phyloP scores from a whole-genome alignment of 2,888 invertebrate species.

The Lochmaea crataegi region DNA sequence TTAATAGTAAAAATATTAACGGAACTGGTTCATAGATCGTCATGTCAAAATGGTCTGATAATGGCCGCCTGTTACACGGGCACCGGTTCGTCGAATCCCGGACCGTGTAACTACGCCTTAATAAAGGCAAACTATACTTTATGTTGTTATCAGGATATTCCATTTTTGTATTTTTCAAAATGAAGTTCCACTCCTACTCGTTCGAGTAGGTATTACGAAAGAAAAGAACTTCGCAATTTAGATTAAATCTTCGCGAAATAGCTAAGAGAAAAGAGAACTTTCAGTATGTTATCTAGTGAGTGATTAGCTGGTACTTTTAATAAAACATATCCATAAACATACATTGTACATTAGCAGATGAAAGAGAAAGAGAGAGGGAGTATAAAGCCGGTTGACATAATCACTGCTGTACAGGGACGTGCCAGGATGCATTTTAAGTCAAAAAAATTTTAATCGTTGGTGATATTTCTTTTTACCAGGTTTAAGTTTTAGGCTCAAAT shows the following conservation, averaged over 20 bases:
- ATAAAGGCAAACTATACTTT: not conserved
- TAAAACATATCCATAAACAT: constrained; percentile 58
- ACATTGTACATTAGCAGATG: constrained; percentile 56
- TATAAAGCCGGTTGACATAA: constrained; percentile 47
- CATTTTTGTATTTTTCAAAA: not conserved
- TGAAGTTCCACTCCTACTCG: constrained; percentile 7
- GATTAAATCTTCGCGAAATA: constrained; percentile 47
- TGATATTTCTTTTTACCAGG: too few species aligned
- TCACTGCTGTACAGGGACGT: not conserved
- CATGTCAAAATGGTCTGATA: too few species aligned
- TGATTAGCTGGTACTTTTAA: constrained; percentile 55
- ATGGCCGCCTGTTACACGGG: too few species aligned
- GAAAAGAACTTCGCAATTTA: too few species aligned
- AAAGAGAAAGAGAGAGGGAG: constrained; percentile 30
- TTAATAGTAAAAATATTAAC: too few species aligned
- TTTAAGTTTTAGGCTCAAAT: too few species aligned
- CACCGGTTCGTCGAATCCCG: too few species aligned
- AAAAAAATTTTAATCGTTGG: not conserved
- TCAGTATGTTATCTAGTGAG: constrained; percentile 46
- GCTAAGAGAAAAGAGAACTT: constrained; percentile 44
- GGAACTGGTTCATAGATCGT: too few species aligned
- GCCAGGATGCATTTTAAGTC: not conserved
- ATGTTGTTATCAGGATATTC: not conserved
- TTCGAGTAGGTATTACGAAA: constrained; percentile 20
- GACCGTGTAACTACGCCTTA: too few species aligned